Percentiles rank a stretch among this genome's conserved stretches.
Evolutionary conservation across 2,113 vertebrate species (phyloP).

Genomic region (Anseranas semipalmata): DNA sequence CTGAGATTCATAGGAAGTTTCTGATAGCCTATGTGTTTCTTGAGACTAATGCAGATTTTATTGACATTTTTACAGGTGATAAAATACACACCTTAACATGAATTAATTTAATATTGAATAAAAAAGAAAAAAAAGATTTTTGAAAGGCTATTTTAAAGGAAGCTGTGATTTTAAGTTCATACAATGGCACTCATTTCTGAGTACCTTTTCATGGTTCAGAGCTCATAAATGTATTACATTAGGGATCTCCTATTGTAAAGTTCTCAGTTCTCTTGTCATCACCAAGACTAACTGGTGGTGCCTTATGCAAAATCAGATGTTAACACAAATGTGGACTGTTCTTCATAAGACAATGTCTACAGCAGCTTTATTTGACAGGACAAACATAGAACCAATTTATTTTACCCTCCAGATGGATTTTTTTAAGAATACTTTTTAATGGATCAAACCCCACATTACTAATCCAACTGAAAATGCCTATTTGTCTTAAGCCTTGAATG

Average conservation of each 20-base stretch:
- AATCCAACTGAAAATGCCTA: constrained; percentile 3
- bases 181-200: not conserved
- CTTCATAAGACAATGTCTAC: not conserved
- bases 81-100: not conserved
- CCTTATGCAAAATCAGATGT: not conserved
- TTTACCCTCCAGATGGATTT: constrained; percentile 28
- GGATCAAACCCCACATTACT: not conserved
- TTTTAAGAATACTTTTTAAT: not conserved
- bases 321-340: not conserved
- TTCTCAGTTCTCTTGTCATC: not conserved
- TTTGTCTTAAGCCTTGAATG: not conserved
- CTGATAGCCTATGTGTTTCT: not conserved
- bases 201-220: not conserved
- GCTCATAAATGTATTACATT: not conserved
- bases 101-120: not conserved
- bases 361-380: not conserved
- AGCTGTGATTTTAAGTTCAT: not conserved
- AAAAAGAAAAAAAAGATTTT: not conserved
- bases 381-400: constrained; percentile 17
- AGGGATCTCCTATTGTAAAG: not conserved
- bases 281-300: not conserved
- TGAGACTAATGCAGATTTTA: not conserved
- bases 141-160: not conserved
- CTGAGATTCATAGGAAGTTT: not conserved
- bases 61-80: not conserved